Evolutionary conservation across 1,140 invertebrate genomes (phyloP), one percentile per base, ranked within the genome.

Genomic region (Aphelenchoides fujianensis): DNA sequence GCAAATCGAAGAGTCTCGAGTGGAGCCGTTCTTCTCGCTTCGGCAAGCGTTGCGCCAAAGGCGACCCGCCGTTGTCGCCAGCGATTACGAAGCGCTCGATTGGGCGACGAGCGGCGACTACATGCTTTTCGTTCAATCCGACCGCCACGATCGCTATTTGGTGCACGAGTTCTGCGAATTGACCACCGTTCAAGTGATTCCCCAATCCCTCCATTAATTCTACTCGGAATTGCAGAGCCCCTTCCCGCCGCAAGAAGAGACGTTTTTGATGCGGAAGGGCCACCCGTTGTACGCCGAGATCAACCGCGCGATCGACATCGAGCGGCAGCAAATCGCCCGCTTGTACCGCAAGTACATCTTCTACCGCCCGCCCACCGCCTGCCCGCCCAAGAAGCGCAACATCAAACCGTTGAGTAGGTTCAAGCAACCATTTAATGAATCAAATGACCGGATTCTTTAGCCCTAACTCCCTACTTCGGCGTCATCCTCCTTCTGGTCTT

Each of bases 381-480:
- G 55, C 23, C 12, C 28, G 5, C 55, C 5, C 5, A 5, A 5
- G 19, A 59, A 59, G 5, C 12, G 34, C 5, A 5, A 19, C 12
- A 59, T 59, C 19, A 19, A 19, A 59, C 34, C 55, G 55, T 59
- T 59, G 55, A 7, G 55, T 59, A 59, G 34, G 55, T 59, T 5
- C n/a, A n/a, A n/a, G n/a, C n/a, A n/a, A n/a, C n/a, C 19, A 7
- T 7, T 59, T 59, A 23, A 59, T 59, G 7, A 7, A 59, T 59
- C 55, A 23, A 59, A 30, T 19, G 19, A 59, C 34, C n/a, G n/a
- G n/a, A n/a, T n/a, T n/a, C n/a, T 59, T 59, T 59, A 59, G 55
- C 55, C 7, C 19, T 59, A 5, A 59, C 5, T 19, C 55, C 55
- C 5, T 59, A 59, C 34, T 7, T 7, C 55, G 55, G 55, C 5